Evolutionary conservation across 1,140 invertebrate species (phyloP).

Genomic region (Subanguina moxae): DNA sequence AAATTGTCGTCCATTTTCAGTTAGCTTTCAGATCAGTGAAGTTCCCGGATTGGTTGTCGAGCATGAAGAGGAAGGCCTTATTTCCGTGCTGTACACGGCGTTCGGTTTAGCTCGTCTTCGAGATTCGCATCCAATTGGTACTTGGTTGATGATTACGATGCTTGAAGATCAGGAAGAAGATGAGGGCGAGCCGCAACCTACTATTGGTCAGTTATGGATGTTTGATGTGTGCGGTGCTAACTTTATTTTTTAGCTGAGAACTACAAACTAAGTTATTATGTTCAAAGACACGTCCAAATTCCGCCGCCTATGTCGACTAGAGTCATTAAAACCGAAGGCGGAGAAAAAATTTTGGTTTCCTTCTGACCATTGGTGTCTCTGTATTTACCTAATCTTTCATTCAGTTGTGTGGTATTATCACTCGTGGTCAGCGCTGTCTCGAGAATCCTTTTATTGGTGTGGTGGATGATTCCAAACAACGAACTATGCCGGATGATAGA

Average conservation of each 20-base stretch:
- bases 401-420: no score
- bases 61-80: no score
- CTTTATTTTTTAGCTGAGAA: no score
- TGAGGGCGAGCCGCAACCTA: neutral
- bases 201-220: no score
- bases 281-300: neutral
- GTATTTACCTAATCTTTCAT: no score
- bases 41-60: neutral
- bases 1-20: no score
- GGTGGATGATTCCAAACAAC: no score
- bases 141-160: neutral
- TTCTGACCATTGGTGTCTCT: no score
- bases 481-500: no score
- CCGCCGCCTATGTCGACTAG: neutral
- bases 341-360: neutral
- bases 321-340: neutral
- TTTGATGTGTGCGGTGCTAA: no score
- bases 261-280: neutral
- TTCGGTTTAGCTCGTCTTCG: neutral
- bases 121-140: neutral
- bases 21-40: neutral
- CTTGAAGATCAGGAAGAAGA: constrained; percentile 1
- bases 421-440: no score
- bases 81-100: neutral
- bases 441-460: no score